Evolutionary conservation across 2,113 vertebrate species (phyloP).

Genomic region (Archilochus colubris): DNA sequence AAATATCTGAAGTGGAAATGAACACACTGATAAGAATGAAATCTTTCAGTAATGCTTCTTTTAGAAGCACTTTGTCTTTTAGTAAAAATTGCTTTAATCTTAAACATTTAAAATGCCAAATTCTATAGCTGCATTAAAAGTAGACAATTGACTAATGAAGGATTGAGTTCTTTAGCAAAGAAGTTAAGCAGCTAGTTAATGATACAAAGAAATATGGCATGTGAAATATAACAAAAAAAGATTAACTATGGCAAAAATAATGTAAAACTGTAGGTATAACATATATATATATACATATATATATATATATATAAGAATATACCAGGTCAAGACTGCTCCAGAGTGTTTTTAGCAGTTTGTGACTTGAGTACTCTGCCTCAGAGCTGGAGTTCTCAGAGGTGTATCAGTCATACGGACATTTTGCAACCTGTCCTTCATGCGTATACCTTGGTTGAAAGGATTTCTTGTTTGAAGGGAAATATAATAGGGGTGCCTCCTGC

Average conservation of each 20-base stretch:
- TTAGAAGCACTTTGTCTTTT: not conserved
- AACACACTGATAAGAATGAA: not conserved
- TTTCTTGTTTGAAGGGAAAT: not conserved
- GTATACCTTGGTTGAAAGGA: not conserved
- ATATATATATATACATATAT: too few relatives aligned
- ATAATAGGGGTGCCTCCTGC: not conserved
- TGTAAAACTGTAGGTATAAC: not conserved
- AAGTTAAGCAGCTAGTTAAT: too few relatives aligned
- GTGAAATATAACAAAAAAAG: not conserved
- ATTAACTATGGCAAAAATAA: not conserved
- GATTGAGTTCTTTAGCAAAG: not conserved
- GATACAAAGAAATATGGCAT: not conserved
- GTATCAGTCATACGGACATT: not conserved
- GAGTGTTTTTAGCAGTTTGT: not conserved
- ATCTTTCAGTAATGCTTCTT: not conserved
- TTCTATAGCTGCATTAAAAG: not conserved
- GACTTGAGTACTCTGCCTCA: not conserved
- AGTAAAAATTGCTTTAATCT: not conserved
- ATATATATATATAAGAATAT: not conserved
- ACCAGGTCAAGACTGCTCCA: not conserved
- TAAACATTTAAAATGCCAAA: not conserved
- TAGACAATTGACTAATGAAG: not conserved
- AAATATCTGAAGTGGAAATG: not conserved
- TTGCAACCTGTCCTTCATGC: not conserved
- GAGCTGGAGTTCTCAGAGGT: not conserved